phyloP scores from a whole-genome alignment of 2,797 vertebrate genomes.

The Phylloscopus collybita region DNA sequence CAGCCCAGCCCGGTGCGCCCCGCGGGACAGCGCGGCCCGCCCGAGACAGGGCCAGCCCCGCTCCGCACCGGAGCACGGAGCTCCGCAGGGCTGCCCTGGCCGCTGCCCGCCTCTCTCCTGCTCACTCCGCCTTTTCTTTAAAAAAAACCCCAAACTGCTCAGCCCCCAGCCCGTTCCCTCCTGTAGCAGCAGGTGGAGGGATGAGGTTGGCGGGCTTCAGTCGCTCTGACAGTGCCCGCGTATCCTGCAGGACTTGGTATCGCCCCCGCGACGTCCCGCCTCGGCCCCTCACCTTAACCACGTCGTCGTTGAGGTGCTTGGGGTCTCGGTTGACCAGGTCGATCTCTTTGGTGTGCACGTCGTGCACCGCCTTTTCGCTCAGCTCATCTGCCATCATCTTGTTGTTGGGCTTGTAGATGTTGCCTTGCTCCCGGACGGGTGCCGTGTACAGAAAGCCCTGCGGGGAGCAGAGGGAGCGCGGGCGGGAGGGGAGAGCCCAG shows the following conservation, averaged over 20 bases:
- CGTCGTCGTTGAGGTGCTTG: conserved; percentile 92
- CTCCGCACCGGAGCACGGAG: background rate
- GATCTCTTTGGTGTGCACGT: conserved; percentile 96
- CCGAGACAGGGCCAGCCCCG: background rate
- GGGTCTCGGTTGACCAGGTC: conserved; percentile 97
- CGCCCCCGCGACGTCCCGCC: background rate
- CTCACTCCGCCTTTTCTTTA: background rate
- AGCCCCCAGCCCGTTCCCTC: background rate
- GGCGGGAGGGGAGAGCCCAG: background rate
- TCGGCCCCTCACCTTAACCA: conserved; percentile 90
- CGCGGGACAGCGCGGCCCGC: background rate
- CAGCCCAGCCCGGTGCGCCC: background rate
- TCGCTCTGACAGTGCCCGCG: no score
- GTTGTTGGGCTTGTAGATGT: conserved; percentile 99
- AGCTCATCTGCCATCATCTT: conserved; percentile 95
- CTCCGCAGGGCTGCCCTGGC: background rate
- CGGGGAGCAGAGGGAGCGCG: background rate
- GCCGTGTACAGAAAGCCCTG: conserved; percentile 91
- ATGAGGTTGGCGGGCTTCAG: background rate
- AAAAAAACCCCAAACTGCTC: no score
- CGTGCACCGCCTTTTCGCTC: conserved; percentile 88
- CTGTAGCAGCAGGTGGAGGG: conserved; percentile 38
- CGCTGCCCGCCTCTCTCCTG: background rate
- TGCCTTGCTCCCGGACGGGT: conserved; percentile 94
- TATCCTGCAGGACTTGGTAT: background rate